Base-by-base conservation (phyloP, 1,140 invertebrate genomes). In the Aculops lycopersici region DNA sequence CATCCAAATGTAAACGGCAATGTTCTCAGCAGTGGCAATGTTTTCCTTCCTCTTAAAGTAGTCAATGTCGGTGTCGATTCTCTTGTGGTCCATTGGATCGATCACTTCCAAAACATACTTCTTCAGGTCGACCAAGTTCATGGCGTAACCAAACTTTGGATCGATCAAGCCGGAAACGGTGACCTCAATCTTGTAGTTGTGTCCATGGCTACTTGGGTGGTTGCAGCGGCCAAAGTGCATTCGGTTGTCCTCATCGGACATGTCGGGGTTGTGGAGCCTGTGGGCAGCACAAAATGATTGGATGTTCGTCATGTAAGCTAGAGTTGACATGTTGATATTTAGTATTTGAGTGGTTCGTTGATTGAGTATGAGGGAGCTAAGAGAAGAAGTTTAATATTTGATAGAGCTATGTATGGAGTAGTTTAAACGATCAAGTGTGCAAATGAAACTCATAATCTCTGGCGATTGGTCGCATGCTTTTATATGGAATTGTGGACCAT, bases 161-260 rank as follows among this genome's bases (percentile, higher is more conserved):
- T 86, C 66, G 2, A 94, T 64, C 41, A 71, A 68, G 20, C 84
- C 84, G 51, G 69, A 66, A 3, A 94, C 64, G 24, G 77, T 88
- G 1, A 92, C 76, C 59, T 90, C 71, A 40, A 90, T 77, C 56
- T 68, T 74, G 59, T 97, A 95, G 56, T 95, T 95, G 52, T 95
- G 88, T 14, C 88, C 88, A 63, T 97, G 86, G 0, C 86, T 84
- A 65, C 86, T 74, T 36, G 68, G 67, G 60, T 92, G 83, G 51
- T 92, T 92, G 52, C 88, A 97, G 62, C 92, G 90, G 38, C 81
- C 83, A 61, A 70, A 97, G 21, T 78, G 60, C 49, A 67, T 55
- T 51, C 60, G 53, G 52, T 92, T 90, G 38, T 50, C 50, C 52
- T 83, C 75, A 50, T 74, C 68, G 47, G 76, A 69, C 36, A 88